Percentiles rank a stretch among this genome's conserved stretches.
Evolutionary conservation across 2,113 vertebrate species (phyloP).

Genomic region (Balaeniceps rex): DNA sequence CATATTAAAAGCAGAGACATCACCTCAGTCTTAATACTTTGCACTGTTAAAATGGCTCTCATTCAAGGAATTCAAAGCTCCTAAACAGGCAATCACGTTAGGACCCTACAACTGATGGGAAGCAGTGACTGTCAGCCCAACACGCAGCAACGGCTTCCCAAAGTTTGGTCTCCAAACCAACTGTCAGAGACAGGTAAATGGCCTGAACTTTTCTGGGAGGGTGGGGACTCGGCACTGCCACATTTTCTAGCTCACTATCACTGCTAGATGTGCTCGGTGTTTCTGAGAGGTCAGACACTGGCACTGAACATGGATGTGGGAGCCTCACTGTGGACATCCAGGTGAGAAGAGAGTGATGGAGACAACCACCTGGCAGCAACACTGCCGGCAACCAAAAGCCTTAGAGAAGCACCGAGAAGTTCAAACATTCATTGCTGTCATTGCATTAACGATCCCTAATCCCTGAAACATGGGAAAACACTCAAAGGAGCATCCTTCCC

Average conservation of each 20-base stretch:
- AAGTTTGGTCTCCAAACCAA: not conserved
- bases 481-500: not conserved
- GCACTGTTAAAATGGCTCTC: not conserved
- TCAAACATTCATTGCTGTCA: not conserved
- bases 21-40: not conserved
- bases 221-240: rapidly evolving
- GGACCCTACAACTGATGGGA: not conserved
- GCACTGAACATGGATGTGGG: not conserved
- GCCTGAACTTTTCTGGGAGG: not conserved
- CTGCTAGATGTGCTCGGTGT: too few relatives aligned
- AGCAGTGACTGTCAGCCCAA: not conserved
- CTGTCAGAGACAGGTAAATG: not conserved
- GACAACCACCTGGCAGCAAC: rapidly evolving
- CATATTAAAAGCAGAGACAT: not conserved
- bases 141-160: rapidly evolving
- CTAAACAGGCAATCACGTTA: not conserved
- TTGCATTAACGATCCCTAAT: not conserved
- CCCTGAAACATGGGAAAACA: not conserved
- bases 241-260: not conserved
- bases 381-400: not conserved
- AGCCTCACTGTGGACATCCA: not conserved
- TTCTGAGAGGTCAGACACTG: not conserved
- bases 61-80: not conserved
- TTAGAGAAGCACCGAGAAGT: not conserved
- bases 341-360: not conserved